Conservation (phyloP, 2,113 vertebrate species). For the Phycodurus eques region DNA sequence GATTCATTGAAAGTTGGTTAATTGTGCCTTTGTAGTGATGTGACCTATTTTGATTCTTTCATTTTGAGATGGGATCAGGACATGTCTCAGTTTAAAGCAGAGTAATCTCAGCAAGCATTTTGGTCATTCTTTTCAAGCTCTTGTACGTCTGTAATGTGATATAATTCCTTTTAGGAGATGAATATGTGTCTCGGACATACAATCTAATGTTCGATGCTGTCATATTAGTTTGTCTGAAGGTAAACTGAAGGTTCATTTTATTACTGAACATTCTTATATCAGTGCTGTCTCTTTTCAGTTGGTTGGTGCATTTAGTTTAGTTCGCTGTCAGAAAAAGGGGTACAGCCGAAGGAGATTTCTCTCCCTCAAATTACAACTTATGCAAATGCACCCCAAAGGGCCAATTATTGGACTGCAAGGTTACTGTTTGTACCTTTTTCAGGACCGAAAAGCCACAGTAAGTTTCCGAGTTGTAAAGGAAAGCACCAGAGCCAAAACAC, state of each 20-base stretch:
- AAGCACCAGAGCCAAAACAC: neutral
- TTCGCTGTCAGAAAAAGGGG: neutral
- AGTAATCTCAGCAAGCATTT: neutral
- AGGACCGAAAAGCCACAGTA: neutral
- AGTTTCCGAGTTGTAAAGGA: neutral
- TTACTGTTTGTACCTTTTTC: neutral
- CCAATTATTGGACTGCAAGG: neutral
- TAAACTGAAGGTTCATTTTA: conserved; percentile 3
- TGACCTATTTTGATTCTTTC: neutral
- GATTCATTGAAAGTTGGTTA: neutral
- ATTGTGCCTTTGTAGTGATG: neutral
- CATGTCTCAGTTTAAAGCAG: neutral
- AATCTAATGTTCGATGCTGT: neutral
- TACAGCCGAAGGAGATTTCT: neutral
- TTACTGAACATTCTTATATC: neutral
- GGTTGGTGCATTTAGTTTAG: neutral
- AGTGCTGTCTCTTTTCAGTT: neutral
- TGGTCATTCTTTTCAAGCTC: neutral
- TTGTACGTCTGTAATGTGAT: conserved; percentile 1
- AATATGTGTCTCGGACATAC: neutral
- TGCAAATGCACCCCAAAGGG: neutral
- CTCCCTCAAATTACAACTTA: neutral
- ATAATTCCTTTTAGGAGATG: conserved; percentile 11
- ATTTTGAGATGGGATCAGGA: neutral
- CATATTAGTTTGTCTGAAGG: conserved; percentile 2